Evolutionary conservation across 2,797 vertebrate genomes (phyloP).

Genomic region (Molothrus ater): DNA sequence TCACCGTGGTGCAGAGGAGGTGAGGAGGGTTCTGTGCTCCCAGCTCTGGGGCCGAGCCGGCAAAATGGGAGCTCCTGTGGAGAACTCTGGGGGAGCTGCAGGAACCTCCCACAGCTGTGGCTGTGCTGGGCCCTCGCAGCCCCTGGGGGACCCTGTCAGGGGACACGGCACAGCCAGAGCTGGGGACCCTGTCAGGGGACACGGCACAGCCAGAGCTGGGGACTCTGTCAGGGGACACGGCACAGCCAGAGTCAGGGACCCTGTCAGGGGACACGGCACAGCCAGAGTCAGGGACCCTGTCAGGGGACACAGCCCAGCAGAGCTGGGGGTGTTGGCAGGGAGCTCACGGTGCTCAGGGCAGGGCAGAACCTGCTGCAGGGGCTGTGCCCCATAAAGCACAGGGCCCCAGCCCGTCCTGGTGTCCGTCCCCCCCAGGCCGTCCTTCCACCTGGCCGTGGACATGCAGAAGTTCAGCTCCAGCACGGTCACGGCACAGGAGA

Average conservation of each 20-base stretch:
- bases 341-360: background rate
- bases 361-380: background rate
- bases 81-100: background rate
- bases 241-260: too few relatives aligned
- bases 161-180: too few relatives aligned
- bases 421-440: constrained; percentile 67
- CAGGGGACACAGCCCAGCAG: too few relatives aligned
- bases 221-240: too few relatives aligned
- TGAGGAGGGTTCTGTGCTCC: constrained; percentile 36
- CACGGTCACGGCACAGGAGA: constrained; percentile 82
- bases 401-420: background rate
- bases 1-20: constrained; percentile 83
- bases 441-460: constrained; percentile 79
- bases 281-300: too few relatives aligned
- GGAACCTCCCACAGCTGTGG: background rate
- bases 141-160: too few relatives aligned
- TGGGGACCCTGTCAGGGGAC: background rate
- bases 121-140: background rate
- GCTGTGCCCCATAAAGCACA: background rate
- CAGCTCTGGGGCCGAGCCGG: background rate
- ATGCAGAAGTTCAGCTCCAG: constrained; percentile 80
- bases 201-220: too few relatives aligned
- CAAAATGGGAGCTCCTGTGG: background rate
- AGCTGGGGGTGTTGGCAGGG: background rate
- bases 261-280: too few relatives aligned